Conservation (phyloP, 2,888 invertebrate genomes). For the Clanis bilineata region DNA sequence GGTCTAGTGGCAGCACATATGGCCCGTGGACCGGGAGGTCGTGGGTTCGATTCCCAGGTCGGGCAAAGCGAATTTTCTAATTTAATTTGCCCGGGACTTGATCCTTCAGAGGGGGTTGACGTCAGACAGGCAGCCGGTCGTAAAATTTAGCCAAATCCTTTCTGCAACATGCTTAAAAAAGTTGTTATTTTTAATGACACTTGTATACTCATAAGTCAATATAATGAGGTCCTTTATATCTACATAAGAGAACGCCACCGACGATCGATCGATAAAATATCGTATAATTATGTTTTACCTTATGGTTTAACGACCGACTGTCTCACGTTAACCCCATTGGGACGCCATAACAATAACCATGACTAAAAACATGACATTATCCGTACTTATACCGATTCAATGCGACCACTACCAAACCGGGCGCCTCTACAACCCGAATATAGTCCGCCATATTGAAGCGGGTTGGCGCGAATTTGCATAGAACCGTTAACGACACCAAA, state of each 20-base stretch:
- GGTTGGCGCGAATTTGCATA: constrained; percentile 31
- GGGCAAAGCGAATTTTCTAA: no score
- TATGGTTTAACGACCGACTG: background rate
- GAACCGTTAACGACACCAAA: constrained; percentile 43
- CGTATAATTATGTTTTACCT: background rate
- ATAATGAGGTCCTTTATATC: no score
- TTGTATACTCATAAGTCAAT: no score
- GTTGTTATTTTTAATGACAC: no score
- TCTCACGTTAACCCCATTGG: background rate
- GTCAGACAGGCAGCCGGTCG: no score
- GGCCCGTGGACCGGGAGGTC: no score
- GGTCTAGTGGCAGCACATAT: no score
- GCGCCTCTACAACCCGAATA: constrained; percentile 26
- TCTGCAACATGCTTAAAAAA: no score
- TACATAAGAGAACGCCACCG: background rate
- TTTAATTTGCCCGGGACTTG: no score
- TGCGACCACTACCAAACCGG: background rate
- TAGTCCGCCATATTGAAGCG: background rate
- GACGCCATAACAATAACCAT: background rate
- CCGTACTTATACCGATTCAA: background rate
- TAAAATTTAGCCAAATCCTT: no score
- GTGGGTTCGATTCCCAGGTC: no score
- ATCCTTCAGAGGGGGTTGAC: no score
- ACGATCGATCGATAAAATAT: background rate
- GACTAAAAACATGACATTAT: background rate